Evolutionary conservation across 2,888 invertebrate genomes (phyloP).

Genomic region (Parnassius orleans): DNA sequence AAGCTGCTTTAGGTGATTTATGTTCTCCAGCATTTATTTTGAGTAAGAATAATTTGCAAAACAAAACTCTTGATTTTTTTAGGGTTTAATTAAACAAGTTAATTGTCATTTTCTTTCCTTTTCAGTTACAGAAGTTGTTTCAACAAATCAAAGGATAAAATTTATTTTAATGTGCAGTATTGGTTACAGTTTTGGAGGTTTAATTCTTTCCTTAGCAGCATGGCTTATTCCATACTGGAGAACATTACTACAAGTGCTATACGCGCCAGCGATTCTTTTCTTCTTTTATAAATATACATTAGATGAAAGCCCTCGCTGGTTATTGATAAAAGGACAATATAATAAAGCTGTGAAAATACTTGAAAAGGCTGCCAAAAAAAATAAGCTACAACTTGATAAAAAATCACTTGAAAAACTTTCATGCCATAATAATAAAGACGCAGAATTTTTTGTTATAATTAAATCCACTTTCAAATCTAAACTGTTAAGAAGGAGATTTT

Average conservation of each 20-base stretch:
- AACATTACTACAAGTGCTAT: slow-evolving; percentile 82
- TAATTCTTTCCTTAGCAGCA: slow-evolving; percentile 46
- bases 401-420: slow-evolving; percentile 46
- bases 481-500: slow-evolving; percentile 53
- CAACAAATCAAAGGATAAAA: slow-evolving; percentile 53
- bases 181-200: slow-evolving; percentile 50
- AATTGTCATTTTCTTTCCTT: slow-evolving; percentile 17
- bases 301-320: slow-evolving; percentile 90
- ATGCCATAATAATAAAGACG: slow-evolving; percentile 42
- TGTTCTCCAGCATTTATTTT: slow-evolving; percentile 62
- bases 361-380: slow-evolving; percentile 79
- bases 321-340: slow-evolving; percentile 84
- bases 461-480: slow-evolving; percentile 57
- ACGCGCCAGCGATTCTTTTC: slow-evolving; percentile 85
- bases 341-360: slow-evolving; percentile 83
- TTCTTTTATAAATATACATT: slow-evolving; percentile 83
- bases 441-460: slow-evolving; percentile 44
- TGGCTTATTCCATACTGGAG: slow-evolving; percentile 84
- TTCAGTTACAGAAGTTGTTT: slow-evolving; percentile 63
- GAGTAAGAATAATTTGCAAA: slow-evolving; percentile 40
- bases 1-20: slow-evolving; percentile 60
- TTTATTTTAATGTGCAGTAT: slow-evolving; percentile 49
- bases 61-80: too few species aligned
- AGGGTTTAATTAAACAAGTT: too few species aligned
- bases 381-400: slow-evolving; percentile 54